Evolutionary conservation across 2,113 vertebrate species (phyloP).

Genomic region (Xiphorhynchus elegans): DNA sequence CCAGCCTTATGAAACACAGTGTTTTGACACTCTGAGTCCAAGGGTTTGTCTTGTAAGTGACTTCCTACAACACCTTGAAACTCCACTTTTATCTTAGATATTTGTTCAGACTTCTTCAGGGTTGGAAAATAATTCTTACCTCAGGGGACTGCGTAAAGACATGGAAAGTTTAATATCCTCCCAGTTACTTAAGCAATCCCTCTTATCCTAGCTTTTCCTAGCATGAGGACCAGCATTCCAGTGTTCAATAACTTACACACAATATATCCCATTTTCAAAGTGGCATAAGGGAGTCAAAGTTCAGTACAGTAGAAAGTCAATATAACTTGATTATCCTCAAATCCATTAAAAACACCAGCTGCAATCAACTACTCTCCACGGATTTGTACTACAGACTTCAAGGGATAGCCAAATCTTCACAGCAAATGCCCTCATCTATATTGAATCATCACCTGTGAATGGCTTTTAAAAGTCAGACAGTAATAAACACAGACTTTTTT

Average conservation of each 20-base stretch:
- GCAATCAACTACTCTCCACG: neutral
- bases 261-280: neutral
- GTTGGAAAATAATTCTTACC: neutral
- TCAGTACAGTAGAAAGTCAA: neutral
- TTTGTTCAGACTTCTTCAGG: neutral
- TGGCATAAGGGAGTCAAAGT: neutral
- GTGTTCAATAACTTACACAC: neutral
- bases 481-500: neutral
- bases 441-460: neutral
- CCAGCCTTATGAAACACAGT: neutral
- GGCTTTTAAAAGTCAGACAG: neutral
- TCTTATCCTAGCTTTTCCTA: neutral
- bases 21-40: neutral
- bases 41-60: neutral
- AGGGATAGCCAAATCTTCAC: neutral
- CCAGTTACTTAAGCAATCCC: neutral
- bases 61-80: neutral
- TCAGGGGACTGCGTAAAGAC: neutral
- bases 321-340: neutral
- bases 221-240: neutral
- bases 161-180: neutral
- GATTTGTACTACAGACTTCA: neutral
- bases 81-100: neutral
- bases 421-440: neutral
- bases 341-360: neutral